Conservation (phyloP, 2,797 vertebrate genomes). For the Pteropus rufus region DNA sequence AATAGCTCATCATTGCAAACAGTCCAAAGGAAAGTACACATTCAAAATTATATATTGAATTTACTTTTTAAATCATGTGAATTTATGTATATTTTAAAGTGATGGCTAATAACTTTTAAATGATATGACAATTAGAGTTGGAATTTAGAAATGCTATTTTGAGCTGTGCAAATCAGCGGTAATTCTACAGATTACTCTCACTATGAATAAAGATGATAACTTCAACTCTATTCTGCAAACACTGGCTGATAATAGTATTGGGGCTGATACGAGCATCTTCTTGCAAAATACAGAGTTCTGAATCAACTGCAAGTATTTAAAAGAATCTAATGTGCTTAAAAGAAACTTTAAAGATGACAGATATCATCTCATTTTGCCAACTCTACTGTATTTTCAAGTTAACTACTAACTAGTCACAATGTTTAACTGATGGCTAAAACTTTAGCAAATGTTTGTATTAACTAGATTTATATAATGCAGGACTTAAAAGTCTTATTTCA, state of each 20-base stretch:
- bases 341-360: not conserved
- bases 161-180: conserved; percentile 66
- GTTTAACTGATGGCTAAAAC: not conserved
- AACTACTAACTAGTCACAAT: not conserved
- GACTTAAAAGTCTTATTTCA: not conserved
- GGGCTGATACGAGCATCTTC: not conserved
- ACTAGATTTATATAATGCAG: not conserved
- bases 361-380: not conserved
- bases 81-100: conserved; percentile 46
- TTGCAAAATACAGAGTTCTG: not conserved
- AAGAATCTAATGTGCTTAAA: not conserved
- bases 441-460: not conserved
- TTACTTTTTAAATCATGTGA: conserved; percentile 53
- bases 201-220: conserved; percentile 61
- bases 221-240: conserved; percentile 44
- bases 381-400: not conserved
- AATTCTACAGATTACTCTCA: conserved; percentile 69
- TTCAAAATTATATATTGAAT: conserved; percentile 54
- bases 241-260: not conserved
- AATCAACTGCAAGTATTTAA: not conserved
- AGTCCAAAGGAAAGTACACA: not conserved
- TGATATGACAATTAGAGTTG: conserved; percentile 62
- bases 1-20: not conserved
- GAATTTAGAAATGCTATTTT: conserved; percentile 75
- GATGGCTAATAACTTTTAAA: conserved; percentile 67